Evolutionary conservation across 1,140 invertebrate species (phyloP).

Genomic region (Apis mellifera): DNA sequence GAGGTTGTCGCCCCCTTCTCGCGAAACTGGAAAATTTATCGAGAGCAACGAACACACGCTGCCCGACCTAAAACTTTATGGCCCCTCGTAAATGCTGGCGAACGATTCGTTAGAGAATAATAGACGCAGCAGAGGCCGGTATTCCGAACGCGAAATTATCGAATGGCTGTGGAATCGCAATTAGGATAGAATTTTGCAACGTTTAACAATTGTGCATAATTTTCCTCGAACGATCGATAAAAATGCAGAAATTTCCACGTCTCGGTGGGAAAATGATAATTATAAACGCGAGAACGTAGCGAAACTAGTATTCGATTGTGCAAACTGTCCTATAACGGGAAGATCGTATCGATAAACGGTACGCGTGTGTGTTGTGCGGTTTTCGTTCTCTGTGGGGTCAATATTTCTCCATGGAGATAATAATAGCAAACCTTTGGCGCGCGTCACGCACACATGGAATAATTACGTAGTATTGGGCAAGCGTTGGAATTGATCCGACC

Average conservation of each 20-base stretch:
- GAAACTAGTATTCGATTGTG: conserved; percentile 11
- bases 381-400: conserved; percentile 40
- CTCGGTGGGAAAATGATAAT: not conserved
- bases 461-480: conserved; percentile 49
- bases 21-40: conserved; percentile 38
- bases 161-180: not conserved
- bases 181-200: conserved; percentile 11
- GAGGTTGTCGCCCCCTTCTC: conserved; percentile 30
- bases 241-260: not conserved
- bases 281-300: conserved; percentile 12
- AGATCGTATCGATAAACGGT: conserved; percentile 1
- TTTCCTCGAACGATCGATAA: conserved; percentile 13
- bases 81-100: conserved; percentile 1
- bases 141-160: not conserved
- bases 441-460: conserved; percentile 45
- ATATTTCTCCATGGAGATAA: conserved; percentile 50
- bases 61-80: not conserved
- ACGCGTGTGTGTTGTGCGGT: not conserved
- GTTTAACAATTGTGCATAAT: not conserved
- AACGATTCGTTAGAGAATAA: conserved; percentile 22
- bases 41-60: not conserved
- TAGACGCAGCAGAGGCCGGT: not conserved
- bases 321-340: conserved; percentile 2
- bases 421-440: conserved; percentile 46
- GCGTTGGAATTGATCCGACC: conserved; percentile 38